Base-by-base conservation (phyloP, 2,888 invertebrate species). In the Busseola fusca region DNA sequence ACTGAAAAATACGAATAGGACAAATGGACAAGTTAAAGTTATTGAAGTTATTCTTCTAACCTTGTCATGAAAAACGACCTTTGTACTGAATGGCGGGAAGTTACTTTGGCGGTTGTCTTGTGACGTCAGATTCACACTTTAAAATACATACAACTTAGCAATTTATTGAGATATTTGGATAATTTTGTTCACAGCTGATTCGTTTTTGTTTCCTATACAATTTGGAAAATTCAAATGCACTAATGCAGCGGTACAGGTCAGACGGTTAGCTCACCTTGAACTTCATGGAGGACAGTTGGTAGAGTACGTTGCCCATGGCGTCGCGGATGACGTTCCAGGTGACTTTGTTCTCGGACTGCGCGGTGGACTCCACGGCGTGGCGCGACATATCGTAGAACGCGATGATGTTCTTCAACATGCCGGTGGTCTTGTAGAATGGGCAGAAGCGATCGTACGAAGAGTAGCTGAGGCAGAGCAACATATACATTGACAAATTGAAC, bases 381-480 rank as follows among this genome's bases (percentile, higher is more conserved):
- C 99, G 97, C 50, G 99, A 97, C 98, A 99, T 97, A 94, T 99
- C 99, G 95, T 99, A 99, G 96, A 99, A 99, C 69, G 98, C 96
- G 90, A 99, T 99, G 95, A 99, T 99, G 96, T 99, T 99, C 93
- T 97, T 97, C 91, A 99, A 94, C 99, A 99, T 99, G 86, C 99
- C 99, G 75, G 99, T 99, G 25, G 99, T 99, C 96, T 99, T 99
- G 97, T 99, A 99, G 97, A 99, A 99, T 89, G 99, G 99, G 91
- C 99, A 99, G 97, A 99, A 99, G 82, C 99, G 97, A 96, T 99
- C 99, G 95, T 99, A 99, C 1, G 98, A 96, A 6, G 98, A 98
- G 94, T 99, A 98, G 89, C 97, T 97, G 92, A 2, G 21, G 9
- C 14, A 7, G 30, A 62, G 16, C 5, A 50, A 18, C 0, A 34